Evolutionary conservation across 37 sponge, comb jelly and placozoan species (phyloP).

Genomic region (Halisarca cf. caerulea): DNA sequence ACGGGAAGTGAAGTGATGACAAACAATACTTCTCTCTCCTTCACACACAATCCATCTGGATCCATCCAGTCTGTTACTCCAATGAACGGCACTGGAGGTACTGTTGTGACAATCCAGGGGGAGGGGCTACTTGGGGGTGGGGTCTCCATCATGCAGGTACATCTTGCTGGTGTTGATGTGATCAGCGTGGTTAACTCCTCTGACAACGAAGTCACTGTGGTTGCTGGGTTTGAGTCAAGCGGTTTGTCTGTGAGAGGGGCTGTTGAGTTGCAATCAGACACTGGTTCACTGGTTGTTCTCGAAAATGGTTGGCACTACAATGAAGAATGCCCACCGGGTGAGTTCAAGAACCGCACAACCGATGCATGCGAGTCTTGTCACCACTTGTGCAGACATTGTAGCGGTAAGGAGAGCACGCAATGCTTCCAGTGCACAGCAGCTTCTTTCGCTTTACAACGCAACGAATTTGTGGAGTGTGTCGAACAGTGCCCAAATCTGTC

Average conservation of each 20-base stretch:
- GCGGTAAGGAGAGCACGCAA: conserved; percentile 28
- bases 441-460: conserved; percentile 7
- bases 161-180: conserved; percentile 48
- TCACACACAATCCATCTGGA: conserved; percentile 43
- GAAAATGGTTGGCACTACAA: conserved; percentile 43
- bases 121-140: conserved; percentile 61
- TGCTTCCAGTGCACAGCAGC: conserved; percentile 49
- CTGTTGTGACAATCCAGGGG: conserved; percentile 55
- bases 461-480: conserved; percentile 44
- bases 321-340: conserved; percentile 38
- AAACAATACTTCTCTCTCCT: neutral
- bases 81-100: conserved; percentile 34
- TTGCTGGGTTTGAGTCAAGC: conserved; percentile 33
- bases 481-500: conserved; percentile 44
- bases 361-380: conserved; percentile 42
- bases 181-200: neutral
- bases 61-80: conserved; percentile 45
- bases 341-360: conserved; percentile 27
- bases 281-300: conserved; percentile 51
- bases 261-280: conserved; percentile 54
- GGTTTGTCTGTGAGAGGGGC: conserved; percentile 20
- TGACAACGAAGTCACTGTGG: conserved; percentile 19
- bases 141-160: conserved; percentile 14
- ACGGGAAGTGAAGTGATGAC: conserved; percentile 41
- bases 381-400: conserved; percentile 40